A percentile compares a stretch with the other conserved stretches of the same genome.
Conservation (phyloP, 2,888 invertebrate species). For the Eugnorisma glareosa region DNA sequence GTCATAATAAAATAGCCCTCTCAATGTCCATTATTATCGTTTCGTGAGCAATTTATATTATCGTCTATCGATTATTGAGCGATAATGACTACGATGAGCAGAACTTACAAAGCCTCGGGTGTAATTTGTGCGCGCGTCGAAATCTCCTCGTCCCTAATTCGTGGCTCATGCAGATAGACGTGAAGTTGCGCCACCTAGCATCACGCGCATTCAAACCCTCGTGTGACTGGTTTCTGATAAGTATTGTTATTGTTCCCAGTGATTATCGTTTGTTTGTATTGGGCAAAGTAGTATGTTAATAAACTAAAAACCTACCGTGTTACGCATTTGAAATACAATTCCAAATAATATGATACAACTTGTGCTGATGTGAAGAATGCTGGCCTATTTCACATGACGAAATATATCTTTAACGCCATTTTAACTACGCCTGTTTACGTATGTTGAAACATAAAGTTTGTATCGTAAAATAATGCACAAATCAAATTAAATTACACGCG, state of each 20-base stretch:
- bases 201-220: conserved; percentile 67
- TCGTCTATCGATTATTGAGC: conserved; percentile 62
- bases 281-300: neutral
- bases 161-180: conserved; percentile 76
- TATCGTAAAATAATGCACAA: neutral
- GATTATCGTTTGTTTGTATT: neutral
- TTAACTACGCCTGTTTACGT: neutral
- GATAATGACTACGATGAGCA: conserved; percentile 68
- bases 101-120: conserved; percentile 49
- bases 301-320: neutral
- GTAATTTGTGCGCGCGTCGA: conserved; percentile 63
- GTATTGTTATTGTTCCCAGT: conserved; percentile 11
- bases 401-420: neutral
- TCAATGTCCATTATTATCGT: conserved; percentile 37
- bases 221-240: conserved; percentile 14
- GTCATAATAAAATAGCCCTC: conserved; percentile 39
- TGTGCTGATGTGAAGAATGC: neutral
- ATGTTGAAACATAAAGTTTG: neutral
- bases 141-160: conserved; percentile 82
- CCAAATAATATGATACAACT: conserved; percentile 5
- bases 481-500: neutral
- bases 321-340: neutral
- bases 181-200: conserved; percentile 72
- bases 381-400: neutral
- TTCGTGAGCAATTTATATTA: conserved; percentile 71